Evolutionary conservation across 2,113 vertebrate species (phyloP).

Genomic region (Apteryx mantelli): DNA sequence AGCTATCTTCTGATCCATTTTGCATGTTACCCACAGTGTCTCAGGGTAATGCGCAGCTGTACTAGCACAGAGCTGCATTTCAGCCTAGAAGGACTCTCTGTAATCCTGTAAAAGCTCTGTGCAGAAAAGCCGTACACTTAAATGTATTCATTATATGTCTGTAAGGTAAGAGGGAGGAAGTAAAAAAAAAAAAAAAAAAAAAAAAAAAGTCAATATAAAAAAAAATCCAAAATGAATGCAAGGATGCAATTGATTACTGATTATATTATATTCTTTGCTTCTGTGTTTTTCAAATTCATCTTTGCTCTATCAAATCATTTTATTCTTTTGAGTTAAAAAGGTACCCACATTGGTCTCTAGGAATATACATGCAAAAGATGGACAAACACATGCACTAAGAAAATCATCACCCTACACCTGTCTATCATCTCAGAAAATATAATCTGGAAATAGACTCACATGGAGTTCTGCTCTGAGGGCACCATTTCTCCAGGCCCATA

Average conservation of each 20-base stretch:
- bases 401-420: background rate
- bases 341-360: background rate
- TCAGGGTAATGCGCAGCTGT: background rate
- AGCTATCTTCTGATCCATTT: background rate
- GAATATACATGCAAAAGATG: background rate
- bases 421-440: background rate
- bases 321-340: background rate
- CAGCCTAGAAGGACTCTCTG: background rate
- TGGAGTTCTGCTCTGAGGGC: background rate
- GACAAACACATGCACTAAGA: background rate
- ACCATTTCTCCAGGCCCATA: background rate
- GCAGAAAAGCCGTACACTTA: background rate
- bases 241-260: background rate
- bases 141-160: too few relatives aligned
- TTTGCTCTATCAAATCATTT: background rate
- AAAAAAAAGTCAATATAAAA: background rate
- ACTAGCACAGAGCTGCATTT: background rate
- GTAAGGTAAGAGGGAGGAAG: background rate
- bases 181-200: background rate
- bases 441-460: background rate
- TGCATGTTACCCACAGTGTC: background rate
- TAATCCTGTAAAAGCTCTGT: background rate
- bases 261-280: background rate
- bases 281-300: background rate
- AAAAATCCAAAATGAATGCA: background rate